A percentile compares a stretch with the other conserved stretches of the same genome.
Conservation (phyloP, 2,888 invertebrate species). For the Sussaba pulchella region DNA sequence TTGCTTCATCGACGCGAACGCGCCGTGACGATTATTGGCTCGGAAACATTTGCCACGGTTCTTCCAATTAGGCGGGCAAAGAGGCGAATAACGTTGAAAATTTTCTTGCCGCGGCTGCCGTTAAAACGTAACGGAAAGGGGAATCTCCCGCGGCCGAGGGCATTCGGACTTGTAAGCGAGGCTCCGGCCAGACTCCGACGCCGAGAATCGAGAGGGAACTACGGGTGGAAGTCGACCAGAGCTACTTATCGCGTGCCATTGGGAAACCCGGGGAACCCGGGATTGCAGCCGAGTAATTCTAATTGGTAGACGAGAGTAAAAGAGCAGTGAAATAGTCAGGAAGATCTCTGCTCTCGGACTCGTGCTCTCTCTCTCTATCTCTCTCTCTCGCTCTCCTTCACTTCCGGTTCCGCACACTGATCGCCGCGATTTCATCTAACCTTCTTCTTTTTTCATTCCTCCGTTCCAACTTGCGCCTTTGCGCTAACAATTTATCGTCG, state of each 20-base stretch:
- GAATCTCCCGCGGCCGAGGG: conserved; percentile 37
- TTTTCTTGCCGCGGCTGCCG: conserved; percentile 44
- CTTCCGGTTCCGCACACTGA: conserved; percentile 37
- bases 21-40: conserved; percentile 69
- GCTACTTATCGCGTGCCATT: conserved; percentile 14
- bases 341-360: conserved; percentile 23
- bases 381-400: background rate
- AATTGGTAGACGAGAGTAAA: conserved; percentile 62
- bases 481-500: conserved; percentile 24
- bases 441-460: background rate
- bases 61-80: conserved; percentile 69
- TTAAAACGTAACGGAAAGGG: conserved; percentile 60
- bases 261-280: conserved; percentile 27
- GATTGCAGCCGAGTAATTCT: conserved; percentile 58
- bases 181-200: conserved; percentile 5
- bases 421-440: background rate
- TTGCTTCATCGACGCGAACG: conserved; percentile 43
- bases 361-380: background rate
- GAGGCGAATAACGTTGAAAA: conserved; percentile 11
- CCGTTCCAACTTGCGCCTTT: too few relatives aligned
- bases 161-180: conserved; percentile 31
- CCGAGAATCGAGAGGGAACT: conserved; percentile 6
- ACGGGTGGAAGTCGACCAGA: conserved; percentile 1
- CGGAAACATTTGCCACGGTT: conserved; percentile 69
- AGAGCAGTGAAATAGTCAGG: conserved; percentile 40